Base-by-base conservation (phyloP, 1,140 invertebrate genomes). In the Papilio polytes region DNA sequence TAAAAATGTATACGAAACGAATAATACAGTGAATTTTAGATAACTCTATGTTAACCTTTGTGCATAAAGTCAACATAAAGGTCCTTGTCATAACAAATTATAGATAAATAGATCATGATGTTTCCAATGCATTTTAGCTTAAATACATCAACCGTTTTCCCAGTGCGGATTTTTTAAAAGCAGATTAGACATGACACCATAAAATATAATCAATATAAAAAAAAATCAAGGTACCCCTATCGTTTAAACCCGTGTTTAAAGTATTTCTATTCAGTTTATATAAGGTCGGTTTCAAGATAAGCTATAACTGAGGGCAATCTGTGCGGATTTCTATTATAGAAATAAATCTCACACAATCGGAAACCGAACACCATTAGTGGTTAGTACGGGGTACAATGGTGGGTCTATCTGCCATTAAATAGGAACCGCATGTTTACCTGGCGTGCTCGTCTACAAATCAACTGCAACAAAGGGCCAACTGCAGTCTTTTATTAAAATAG, bases 281-380 rank as follows among this genome's bases (percentile, higher is more conserved):
- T 85, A 74, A 48, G 78, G 66, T 53, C 48, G 78, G 80, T 85
- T 80, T 53, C 78, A 79, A 72, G 81, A 81, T 83, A 84, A 85
- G 82, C 83, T 85, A 89, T 85, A 87, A 85, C 83, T 78, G 81
- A 84, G 85, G 76, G 83, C 87, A 87, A 89, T 89, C 87, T 86
- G 81, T 81, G 80, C 82, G 36, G 88, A 89, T 89, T n/a, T n/a
- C n/a, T n/a, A 89, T 84, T 82, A 84, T 84, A 84, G 82, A 81
- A 85, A 87, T 86, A 87, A 88, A 87, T 88, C 86, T 85, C 81
- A 72, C 80, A 70, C 76, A 31, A 80, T 78, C 80, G 80, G 63
- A 53, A 78, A 74, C 63, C 22, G 31, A 80, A 74, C 79, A 79
- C 85, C 86, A 89, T 89, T 88, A 89, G 86, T 82, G 84, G 82